phyloP scores from a whole-genome alignment of 2,113 vertebrate species.

The Pithys albifrons region DNA sequence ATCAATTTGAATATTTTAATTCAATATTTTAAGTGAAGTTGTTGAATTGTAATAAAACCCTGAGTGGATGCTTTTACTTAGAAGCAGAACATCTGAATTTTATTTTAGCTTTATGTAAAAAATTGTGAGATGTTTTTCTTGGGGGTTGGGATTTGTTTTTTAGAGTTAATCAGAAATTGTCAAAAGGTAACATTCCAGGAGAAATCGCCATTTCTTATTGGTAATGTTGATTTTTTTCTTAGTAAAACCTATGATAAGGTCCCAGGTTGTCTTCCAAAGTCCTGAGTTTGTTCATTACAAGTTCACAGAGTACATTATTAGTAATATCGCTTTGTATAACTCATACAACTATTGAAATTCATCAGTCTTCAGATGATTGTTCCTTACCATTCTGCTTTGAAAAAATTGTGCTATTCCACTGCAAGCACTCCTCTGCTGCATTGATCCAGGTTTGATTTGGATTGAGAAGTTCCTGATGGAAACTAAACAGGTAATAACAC shows the following conservation, averaged over 20 bases:
- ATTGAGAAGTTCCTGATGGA: neutral
- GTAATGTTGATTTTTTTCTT: fast-evolving
- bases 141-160: neutral
- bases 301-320: neutral
- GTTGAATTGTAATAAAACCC: neutral
- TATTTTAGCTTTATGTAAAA: neutral
- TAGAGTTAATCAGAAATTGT: neutral
- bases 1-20: neutral
- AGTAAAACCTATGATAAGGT: neutral
- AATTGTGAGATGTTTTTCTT: neutral
- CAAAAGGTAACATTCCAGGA: neutral
- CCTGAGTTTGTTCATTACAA: neutral
- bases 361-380: neutral
- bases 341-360: neutral
- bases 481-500: neutral
- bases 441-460: neutral
- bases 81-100: neutral
- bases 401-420: neutral
- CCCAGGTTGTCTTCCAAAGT: neutral
- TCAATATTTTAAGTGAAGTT: neutral
- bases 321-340: neutral
- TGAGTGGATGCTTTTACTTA: neutral
- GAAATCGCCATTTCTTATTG: neutral
- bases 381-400: neutral
- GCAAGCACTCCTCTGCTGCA: neutral